These are phyloP conservation scores for Urocolius indicus DNA, from an alignment of 2,113 vertebrate species.

Conservation along the genomic window DNA sequence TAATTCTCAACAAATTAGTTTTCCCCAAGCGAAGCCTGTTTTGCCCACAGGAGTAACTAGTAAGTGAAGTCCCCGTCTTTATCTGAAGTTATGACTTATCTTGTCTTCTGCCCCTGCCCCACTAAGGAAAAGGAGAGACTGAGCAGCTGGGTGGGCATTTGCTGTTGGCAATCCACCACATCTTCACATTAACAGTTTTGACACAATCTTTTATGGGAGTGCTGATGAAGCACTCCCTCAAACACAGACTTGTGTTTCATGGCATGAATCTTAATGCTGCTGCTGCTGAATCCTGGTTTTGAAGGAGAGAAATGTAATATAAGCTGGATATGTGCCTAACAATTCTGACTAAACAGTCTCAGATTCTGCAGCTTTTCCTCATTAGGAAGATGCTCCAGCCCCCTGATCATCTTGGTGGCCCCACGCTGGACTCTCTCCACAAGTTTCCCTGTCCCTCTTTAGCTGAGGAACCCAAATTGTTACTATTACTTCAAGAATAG, in stretches of 20 bases:
- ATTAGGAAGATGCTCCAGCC: no score
- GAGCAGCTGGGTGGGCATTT: not conserved
- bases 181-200: not conserved
- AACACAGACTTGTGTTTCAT: not conserved
- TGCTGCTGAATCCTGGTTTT: not conserved
- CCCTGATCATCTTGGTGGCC: no score
- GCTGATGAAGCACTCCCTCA: conserved; percentile 14
- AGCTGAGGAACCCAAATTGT: not conserved
- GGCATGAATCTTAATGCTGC: not conserved
- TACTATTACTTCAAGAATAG: not conserved
- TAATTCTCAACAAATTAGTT: not conserved
- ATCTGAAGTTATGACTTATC: not conserved
- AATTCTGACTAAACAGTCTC: not conserved
- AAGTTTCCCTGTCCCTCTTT: no score
- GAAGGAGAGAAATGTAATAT: not conserved
- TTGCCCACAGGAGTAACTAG: not conserved
- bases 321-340: not conserved
- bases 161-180: not conserved
- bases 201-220: not conserved
- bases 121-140: not conserved
- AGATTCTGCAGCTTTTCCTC: no score
- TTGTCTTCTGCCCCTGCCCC: not conserved
- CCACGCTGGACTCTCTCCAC: no score
- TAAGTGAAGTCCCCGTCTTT: not conserved
- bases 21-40: not conserved